Base-by-base conservation (phyloP, 1,140 invertebrate species). In the Oncopeltus fasciatus region DNA sequence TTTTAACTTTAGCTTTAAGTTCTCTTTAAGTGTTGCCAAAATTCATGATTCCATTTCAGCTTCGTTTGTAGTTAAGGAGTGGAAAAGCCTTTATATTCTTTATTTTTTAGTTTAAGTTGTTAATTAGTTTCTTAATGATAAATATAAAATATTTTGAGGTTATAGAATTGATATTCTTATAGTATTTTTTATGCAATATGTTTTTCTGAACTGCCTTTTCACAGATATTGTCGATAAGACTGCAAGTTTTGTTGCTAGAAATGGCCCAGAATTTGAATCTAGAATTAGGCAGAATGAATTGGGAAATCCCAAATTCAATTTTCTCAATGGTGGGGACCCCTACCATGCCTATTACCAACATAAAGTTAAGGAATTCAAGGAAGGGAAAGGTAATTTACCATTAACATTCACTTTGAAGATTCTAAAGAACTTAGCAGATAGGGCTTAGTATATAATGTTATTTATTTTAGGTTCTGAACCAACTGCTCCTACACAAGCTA, bases 301-400 rank as follows among this genome's bases (percentile, higher is more conserved):
- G 66, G 92, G 94, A 43, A 98, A 99, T 76, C 90, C 93, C 1
- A 97, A 97, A 72, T 99, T 99, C 71, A 94, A 94, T 73, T 99
- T 99, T 73, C 78, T 99, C n/a, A 96, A 92, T 71, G 78, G 85
- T 64, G 90, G 90, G 1, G 96, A 99, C 77, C 96, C 97, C 0
- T 99, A 99, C 72, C 90, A 99, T 84, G 92, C 93, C 0, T 99
- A 99, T 70, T 99, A 99, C 78, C 87, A 95, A 68, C 90, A 97
- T 72, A 98, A 97, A 77, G 95, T 99, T 26, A 92, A 92, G 71
- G 94, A 99, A 71, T 94, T 96, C 70, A 83, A 85, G 65, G 93
- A 96, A 72, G 92, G 92, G 38, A 92, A 88, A 81, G 83, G 83
- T 82, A 73, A 74, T 68, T 65, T 64, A 16, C 12, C 12, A 63